Conservation (phyloP, 2,888 invertebrate genomes). For the Carabus problematicus region DNA sequence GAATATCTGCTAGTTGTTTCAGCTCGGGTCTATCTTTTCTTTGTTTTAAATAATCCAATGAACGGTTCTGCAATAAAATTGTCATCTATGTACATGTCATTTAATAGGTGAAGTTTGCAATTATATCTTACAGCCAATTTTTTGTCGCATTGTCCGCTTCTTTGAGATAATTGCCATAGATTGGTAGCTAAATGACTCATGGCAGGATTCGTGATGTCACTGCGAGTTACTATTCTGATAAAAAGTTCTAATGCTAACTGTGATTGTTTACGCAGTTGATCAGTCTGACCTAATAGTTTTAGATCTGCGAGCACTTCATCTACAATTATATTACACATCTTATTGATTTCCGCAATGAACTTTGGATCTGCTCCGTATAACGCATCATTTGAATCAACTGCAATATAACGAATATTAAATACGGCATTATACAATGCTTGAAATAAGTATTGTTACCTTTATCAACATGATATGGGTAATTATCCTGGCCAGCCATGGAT, state of each 20-base stretch:
- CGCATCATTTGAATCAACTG: conserved; percentile 91
- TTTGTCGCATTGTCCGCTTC: conserved; percentile 60
- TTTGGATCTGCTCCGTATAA: conserved; percentile 90
- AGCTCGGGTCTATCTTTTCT: conserved; percentile 23
- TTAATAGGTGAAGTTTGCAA: neutral
- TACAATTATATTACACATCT: conserved; percentile 76
- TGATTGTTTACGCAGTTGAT: conserved; percentile 73
- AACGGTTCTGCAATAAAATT: conserved; percentile 27
- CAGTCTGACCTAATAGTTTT: conserved; percentile 67
- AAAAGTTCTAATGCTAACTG: conserved; percentile 78
- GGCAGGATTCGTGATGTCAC: conserved; percentile 67
- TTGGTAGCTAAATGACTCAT: conserved; percentile 76
- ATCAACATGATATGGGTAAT: conserved; percentile 85
- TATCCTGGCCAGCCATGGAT: conserved; percentile 80
- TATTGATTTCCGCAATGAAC: conserved; percentile 81
- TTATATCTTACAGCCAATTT: conserved; percentile 54
- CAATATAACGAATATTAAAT: conserved; percentile 45
- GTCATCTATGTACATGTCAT: neutral
- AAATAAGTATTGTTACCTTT: conserved; percentile 64
- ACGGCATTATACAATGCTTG: conserved; percentile 6
- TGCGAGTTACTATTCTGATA: conserved; percentile 69
- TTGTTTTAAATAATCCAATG: conserved; percentile 30
- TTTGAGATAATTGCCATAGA: conserved; percentile 82
- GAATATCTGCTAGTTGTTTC: conserved; percentile 17
- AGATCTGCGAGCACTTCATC: conserved; percentile 76